phyloP scores from a whole-genome alignment of 2,888 invertebrate species.

The Lasioglossum vierecki region DNA sequence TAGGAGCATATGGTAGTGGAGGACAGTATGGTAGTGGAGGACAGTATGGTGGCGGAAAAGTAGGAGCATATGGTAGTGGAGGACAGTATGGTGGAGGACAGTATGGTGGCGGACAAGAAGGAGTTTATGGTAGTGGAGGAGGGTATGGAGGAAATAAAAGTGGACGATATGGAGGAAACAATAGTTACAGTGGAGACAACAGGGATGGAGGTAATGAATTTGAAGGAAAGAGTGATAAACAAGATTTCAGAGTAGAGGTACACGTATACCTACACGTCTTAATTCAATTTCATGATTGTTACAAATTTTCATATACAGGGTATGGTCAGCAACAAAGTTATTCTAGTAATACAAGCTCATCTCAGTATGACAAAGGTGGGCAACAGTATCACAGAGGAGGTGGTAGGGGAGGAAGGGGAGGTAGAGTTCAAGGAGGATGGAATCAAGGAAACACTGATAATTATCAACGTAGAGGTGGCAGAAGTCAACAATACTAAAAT shows the following conservation, averaged over 20 bases:
- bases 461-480: slow-evolving; percentile 63
- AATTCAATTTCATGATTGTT: neutral
- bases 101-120: slow-evolving; percentile 42
- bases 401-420: slow-evolving; percentile 72
- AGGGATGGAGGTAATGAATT: slow-evolving; percentile 62
- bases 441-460: slow-evolving; percentile 76
- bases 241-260: neutral
- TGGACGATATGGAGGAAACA: slow-evolving; percentile 40
- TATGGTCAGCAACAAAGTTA: slow-evolving; percentile 48
- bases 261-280: neutral
- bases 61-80: neutral
- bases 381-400: slow-evolving; percentile 64
- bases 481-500: slow-evolving; percentile 62
- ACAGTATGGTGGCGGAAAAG: slow-evolving; percentile 51
- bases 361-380: slow-evolving; percentile 60
- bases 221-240: neutral
- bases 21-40: slow-evolving; percentile 25
- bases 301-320: slow-evolving; percentile 61
- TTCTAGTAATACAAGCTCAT: slow-evolving; percentile 37
- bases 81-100: slow-evolving; percentile 44
- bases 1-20: too few species aligned
- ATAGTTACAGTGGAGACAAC: slow-evolving; percentile 69
- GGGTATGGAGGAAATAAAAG: slow-evolving; percentile 56
- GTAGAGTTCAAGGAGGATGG: slow-evolving; percentile 84
- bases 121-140: neutral